These are phyloP conservation scores for Temnothorax curvispinosus DNA, from an alignment of 1,140 invertebrate species.

Conservation along the genomic window DNA sequence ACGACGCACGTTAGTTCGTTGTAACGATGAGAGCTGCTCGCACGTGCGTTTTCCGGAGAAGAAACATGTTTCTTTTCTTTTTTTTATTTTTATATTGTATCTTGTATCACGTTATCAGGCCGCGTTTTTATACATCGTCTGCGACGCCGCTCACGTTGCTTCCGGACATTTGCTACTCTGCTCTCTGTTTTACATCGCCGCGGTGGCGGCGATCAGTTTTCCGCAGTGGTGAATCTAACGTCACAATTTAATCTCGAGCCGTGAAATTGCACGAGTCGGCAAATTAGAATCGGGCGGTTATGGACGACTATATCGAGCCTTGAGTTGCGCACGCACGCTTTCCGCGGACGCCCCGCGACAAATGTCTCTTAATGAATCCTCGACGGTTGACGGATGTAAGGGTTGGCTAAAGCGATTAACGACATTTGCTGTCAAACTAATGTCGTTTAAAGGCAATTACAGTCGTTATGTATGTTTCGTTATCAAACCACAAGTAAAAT, in stretches of 20 bases:
- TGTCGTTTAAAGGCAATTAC: neutral
- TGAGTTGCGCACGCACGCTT: neutral
- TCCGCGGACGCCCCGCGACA: neutral
- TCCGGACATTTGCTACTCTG: neutral
- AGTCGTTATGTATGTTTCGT: neutral
- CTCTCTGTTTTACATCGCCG: neutral
- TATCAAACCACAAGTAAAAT: neutral
- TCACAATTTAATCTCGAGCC: slow-evolving; percentile 48
- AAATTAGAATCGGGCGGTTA: slow-evolving; percentile 59
- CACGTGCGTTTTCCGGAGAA: neutral
- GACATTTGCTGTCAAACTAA: slow-evolving; percentile 18
- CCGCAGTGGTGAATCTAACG: neutral
- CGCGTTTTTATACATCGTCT: neutral
- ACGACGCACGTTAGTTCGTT: neutral
- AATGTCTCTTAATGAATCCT: slow-evolving; percentile 43
- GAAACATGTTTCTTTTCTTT: neutral
- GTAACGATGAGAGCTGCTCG: neutral
- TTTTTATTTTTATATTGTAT: neutral
- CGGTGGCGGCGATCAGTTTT: neutral
- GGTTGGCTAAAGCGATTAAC: slow-evolving; percentile 21
- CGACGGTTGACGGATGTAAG: neutral
- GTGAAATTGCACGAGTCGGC: slow-evolving; percentile 38
- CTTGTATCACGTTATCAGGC: neutral
- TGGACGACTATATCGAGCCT: slow-evolving; percentile 38
- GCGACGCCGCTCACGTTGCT: neutral